Percentiles rank a stretch among this genome's conserved stretches.
Conservation (phyloP, 2,797 vertebrate species). For the Pangasius mekongensis region DNA sequence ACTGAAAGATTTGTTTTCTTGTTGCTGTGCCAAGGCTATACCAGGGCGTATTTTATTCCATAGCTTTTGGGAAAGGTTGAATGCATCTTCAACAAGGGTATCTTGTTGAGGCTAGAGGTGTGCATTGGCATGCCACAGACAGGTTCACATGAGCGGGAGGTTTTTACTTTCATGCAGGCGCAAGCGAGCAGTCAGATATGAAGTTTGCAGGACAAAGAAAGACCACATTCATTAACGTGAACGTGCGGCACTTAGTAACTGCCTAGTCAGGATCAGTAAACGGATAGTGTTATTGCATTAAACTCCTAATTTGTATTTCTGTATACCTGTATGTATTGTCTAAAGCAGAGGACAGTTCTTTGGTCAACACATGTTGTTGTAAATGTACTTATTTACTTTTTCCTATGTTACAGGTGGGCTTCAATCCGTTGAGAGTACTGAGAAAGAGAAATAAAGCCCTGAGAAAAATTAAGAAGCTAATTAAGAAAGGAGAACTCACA, state of each 20-base stretch:
- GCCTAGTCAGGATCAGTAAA: neutral
- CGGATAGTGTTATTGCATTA: neutral
- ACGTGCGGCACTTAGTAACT: neutral
- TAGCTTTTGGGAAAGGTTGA: neutral
- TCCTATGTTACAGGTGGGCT: conserved; percentile 80
- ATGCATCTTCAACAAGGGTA: neutral
- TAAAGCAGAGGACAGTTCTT: neutral
- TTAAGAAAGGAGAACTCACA: conserved; percentile 83
- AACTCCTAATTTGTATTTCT: neutral
- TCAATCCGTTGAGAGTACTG: conserved; percentile 85
- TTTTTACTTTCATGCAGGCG: neutral
- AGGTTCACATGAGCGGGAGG: neutral
- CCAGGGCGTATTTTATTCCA: neutral
- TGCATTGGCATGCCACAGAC: neutral
- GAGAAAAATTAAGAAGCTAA: conserved; percentile 83
- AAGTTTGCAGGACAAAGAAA: neutral
- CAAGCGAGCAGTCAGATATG: neutral
- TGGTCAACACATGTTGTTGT: neutral
- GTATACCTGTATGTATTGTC: neutral
- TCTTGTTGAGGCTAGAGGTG: neutral
- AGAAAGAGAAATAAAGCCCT: conserved; percentile 93
- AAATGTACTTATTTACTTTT: neutral
- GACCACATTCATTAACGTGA: neutral
- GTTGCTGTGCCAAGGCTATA: neutral
- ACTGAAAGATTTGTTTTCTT: neutral